phyloP scores from a whole-genome alignment of 2,113 vertebrate genomes.

The Azemiops feae region DNA sequence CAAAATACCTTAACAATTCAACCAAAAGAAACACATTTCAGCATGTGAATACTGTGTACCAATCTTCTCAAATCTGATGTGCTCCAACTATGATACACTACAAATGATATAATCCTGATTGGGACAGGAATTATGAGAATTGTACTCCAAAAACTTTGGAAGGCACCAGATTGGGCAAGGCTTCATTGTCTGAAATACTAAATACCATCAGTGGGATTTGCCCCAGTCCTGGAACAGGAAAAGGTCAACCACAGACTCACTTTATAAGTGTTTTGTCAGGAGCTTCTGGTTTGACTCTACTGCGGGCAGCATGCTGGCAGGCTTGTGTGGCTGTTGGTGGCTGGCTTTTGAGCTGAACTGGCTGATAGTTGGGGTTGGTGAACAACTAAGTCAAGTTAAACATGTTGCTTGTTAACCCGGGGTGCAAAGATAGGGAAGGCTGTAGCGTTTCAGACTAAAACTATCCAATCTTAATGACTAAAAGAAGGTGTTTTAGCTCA shows the following conservation, averaged over 20 bases:
- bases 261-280: conserved; percentile 62
- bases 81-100: not conserved
- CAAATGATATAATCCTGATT: not conserved
- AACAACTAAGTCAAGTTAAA: conserved; percentile 70
- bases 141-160: not conserved
- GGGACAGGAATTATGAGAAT: not conserved
- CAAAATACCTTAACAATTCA: conserved; percentile 22
- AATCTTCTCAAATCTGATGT: not conserved
- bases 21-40: conserved; percentile 31
- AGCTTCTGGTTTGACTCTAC: conserved; percentile 65
- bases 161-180: not conserved
- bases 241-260: conserved; percentile 61
- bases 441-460: conserved; percentile 67
- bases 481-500: conserved; percentile 32
- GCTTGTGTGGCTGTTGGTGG: conserved; percentile 86
- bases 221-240: conserved; percentile 48
- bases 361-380: conserved; percentile 69
- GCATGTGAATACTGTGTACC: conserved; percentile 32
- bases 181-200: conserved; percentile 5
- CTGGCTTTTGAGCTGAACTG: conserved; percentile 85
- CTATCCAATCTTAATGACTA: conserved; percentile 64
- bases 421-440: conserved; percentile 66
- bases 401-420: conserved; percentile 75
- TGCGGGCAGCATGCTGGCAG: conserved; percentile 84
- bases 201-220: conserved; percentile 39